Evolutionary conservation across 37 sponge, comb jelly and placozoan species (phyloP).

Genomic region (Petrosia ficiformis): DNA sequence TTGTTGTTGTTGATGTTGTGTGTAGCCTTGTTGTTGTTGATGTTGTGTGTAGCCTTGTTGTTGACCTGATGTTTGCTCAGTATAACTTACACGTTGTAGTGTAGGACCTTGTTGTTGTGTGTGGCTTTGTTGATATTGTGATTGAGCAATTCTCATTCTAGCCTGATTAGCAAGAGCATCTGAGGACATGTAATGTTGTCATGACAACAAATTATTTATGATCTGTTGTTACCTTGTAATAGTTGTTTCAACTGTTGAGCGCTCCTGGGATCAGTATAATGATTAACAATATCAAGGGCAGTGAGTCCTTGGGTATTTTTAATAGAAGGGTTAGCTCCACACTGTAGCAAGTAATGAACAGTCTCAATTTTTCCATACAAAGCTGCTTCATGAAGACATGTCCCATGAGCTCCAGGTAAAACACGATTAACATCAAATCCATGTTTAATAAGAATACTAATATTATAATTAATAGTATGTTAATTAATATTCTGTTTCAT

Average conservation of each 20-base stretch:
- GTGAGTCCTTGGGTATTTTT: constrained; percentile 63
- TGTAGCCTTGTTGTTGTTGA: constrained; percentile 16
- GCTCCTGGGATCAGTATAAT: constrained; percentile 75
- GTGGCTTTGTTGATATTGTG: background rate
- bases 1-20: constrained; percentile 3
- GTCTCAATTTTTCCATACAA: constrained; percentile 81
- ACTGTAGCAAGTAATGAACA: constrained; percentile 70
- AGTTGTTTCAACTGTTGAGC: constrained; percentile 68
- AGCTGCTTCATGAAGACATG: constrained; percentile 83
- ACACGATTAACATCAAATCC: constrained; percentile 73
- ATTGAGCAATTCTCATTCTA: background rate
- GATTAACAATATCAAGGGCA: constrained; percentile 73
- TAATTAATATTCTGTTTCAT: no score
- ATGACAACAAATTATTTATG: background rate
- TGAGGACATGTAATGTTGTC: background rate
- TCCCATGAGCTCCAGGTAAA: constrained; percentile 72
- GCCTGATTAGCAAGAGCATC: constrained; percentile 49
- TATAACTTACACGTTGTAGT: background rate
- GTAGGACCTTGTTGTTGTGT: background rate
- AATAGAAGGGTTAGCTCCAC: constrained; percentile 55
- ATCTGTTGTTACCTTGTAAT: constrained; percentile 51
- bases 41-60: constrained; percentile 1
- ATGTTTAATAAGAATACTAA: constrained; percentile 57
- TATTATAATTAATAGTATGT: no score
- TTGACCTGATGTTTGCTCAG: constrained; percentile 5